phyloP scores from a whole-genome alignment of 2,797 vertebrate genomes.

The Cygnus olor region DNA sequence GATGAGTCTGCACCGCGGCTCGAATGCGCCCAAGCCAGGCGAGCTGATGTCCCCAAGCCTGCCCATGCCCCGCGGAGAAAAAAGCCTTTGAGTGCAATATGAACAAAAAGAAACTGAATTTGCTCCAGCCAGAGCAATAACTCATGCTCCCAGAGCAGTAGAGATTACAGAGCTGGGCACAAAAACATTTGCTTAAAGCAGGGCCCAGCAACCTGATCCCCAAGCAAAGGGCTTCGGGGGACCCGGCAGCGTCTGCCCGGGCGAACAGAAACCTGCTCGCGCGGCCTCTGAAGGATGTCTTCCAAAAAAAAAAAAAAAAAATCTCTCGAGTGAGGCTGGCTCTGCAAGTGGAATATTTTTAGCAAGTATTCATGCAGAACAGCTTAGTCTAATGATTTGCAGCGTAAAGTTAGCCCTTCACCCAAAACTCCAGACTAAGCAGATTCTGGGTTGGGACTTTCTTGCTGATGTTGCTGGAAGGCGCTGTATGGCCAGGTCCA shows the following conservation, averaged over 20 bases:
- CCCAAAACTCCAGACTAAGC: not conserved
- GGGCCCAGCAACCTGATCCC: too few species aligned
- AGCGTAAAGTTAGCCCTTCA: not conserved
- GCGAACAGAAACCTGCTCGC: not conserved
- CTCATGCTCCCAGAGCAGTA: rapidly evolving
- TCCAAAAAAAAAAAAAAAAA: not conserved
- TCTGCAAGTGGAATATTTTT: not conserved
- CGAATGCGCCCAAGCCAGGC: not conserved
- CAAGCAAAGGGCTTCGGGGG: too few species aligned
- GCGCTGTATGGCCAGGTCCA: not conserved
- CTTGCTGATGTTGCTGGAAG: not conserved
- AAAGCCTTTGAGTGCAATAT: rapidly evolving
- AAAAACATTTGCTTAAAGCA: rapidly evolving
- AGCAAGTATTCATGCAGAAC: not conserved
- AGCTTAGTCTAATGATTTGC: not conserved
- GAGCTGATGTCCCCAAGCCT: not conserved
- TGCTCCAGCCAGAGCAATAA: not conserved
- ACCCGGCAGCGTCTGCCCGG: not conserved
- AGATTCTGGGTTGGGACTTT: not conserved
- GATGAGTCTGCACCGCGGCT: not conserved
- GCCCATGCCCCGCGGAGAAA: not conserved
- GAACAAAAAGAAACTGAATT: not conserved
- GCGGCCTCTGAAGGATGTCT: not conserved
- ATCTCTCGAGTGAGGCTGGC: not conserved
- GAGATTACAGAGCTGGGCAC: not conserved